phyloP scores from a whole-genome alignment of 1,140 invertebrate genomes.

The Monomorium pharaonis region DNA sequence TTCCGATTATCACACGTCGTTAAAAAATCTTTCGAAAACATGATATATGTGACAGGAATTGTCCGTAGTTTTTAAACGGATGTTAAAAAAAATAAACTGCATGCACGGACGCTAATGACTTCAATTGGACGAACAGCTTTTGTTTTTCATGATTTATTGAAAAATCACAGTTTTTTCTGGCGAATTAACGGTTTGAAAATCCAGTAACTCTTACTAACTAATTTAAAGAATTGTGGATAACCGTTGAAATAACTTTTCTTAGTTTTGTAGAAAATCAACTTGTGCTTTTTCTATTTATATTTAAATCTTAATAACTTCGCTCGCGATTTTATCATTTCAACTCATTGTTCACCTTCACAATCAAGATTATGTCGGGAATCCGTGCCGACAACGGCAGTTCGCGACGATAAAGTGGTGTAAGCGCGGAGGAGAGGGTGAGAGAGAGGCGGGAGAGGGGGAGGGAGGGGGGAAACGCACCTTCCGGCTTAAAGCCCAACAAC shows the following conservation, averaged over 20 bases:
- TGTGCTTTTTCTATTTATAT: too few species aligned
- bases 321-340: neutral
- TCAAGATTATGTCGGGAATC: constrained; percentile 7
- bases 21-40: neutral
- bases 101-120: neutral
- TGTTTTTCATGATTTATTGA: neutral
- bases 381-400: neutral
- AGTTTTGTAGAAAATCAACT: neutral
- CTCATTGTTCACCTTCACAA: neutral
- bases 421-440: neutral
- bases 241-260: neutral
- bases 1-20: neutral
- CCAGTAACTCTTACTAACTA: neutral
- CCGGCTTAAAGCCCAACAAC: constrained; percentile 26
- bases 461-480: neutral
- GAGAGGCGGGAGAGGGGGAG: too few species aligned
- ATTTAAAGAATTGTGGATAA: neutral
- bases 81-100: neutral
- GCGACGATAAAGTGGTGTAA: neutral
- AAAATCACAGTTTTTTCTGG: neutral
- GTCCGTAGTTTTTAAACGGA: neutral
- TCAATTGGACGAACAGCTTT: neutral
- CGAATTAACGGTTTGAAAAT: neutral
- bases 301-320: neutral
- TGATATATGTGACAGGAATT: neutral